Evolutionary conservation across 2,888 invertebrate genomes (phyloP).

Genomic region (Cheilosia vulpina): DNA sequence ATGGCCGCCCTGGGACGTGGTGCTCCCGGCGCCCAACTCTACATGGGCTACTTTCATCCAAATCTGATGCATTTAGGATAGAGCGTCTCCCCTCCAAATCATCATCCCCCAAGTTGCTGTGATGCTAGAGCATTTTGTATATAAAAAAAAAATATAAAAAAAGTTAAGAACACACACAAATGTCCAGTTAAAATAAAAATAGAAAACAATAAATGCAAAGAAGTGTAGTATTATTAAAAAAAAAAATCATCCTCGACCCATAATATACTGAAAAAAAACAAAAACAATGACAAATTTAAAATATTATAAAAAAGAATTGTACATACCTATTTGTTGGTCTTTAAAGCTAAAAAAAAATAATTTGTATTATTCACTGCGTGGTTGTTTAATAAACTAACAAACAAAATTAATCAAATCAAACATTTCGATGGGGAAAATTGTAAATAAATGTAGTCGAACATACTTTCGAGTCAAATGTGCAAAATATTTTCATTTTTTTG

Average conservation of each 20-base stretch:
- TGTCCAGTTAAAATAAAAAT: slow-evolving; percentile 63
- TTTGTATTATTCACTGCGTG: slow-evolving; percentile 68
- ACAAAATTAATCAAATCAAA: slow-evolving; percentile 24
- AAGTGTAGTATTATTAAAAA: slow-evolving; percentile 57
- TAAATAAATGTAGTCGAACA: slow-evolving; percentile 19
- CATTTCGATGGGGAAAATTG: neutral
- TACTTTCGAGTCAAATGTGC: slow-evolving; percentile 25
- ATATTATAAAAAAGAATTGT: slow-evolving; percentile 17
- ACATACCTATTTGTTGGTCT: neutral
- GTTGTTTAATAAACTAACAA: slow-evolving; percentile 56
- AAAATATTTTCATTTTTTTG: slow-evolving; percentile 31
- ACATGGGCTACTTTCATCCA: slow-evolving; percentile 84
- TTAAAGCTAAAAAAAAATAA: slow-evolving; percentile 44
- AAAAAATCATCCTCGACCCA: slow-evolving; percentile 42
- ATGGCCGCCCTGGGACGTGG: slow-evolving; percentile 87
- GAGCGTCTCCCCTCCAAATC: slow-evolving; percentile 51
- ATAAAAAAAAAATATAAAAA: slow-evolving; percentile 76
- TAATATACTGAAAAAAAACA: slow-evolving; percentile 44
- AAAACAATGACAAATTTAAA: slow-evolving; percentile 24
- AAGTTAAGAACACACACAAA: slow-evolving; percentile 56
- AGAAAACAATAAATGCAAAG: slow-evolving; percentile 38
- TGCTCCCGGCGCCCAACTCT: slow-evolving; percentile 83
- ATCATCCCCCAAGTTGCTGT: slow-evolving; percentile 81
- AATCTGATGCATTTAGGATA: slow-evolving; percentile 84
- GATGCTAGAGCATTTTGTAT: slow-evolving; percentile 83